Percentiles rank a stretch among this genome's conserved stretches.
These are phyloP conservation scores for Nothocercus nigrocapillus DNA, from an alignment of 2,113 vertebrate species.

Conservation along the genomic window DNA sequence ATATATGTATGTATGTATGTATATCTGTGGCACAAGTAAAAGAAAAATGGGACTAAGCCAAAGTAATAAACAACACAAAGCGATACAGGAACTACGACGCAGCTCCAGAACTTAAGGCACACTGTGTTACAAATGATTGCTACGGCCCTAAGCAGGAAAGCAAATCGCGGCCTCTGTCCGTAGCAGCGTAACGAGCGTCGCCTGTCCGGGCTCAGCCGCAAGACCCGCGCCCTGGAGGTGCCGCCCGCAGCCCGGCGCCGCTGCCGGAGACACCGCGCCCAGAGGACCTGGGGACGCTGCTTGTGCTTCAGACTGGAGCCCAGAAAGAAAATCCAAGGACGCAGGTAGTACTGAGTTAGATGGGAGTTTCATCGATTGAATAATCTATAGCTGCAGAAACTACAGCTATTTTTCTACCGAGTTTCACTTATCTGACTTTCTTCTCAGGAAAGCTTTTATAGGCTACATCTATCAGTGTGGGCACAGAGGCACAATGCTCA, in stretches of 20 bases:
- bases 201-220: not conserved
- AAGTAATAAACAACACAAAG: not conserved
- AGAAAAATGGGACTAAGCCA: not conserved
- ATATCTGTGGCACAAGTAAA: not conserved
- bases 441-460: slow-evolving; percentile 58
- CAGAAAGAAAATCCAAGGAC: slow-evolving; percentile 50
- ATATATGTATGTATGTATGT: not conserved
- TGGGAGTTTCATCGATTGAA: slow-evolving; percentile 61
- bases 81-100: not conserved
- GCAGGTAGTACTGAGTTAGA: slow-evolving; percentile 39
- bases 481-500: slow-evolving; percentile 41
- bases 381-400: slow-evolving; percentile 65
- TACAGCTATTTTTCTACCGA: slow-evolving; percentile 57
- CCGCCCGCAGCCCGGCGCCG: not conserved
- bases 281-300: not conserved
- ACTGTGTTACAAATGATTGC: not conserved
- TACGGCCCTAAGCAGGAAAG: not conserved
- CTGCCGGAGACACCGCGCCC: not conserved
- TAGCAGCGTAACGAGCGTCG: not conserved
- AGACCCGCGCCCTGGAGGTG: not conserved
- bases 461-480: slow-evolving; percentile 55
- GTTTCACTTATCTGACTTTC: slow-evolving; percentile 65
- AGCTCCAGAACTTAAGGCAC: not conserved
- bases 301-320: slow-evolving; percentile 6
- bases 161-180: not conserved